Evolutionary conservation across 2,888 invertebrate species (phyloP).

Genomic region (Eurytoma californica): DNA sequence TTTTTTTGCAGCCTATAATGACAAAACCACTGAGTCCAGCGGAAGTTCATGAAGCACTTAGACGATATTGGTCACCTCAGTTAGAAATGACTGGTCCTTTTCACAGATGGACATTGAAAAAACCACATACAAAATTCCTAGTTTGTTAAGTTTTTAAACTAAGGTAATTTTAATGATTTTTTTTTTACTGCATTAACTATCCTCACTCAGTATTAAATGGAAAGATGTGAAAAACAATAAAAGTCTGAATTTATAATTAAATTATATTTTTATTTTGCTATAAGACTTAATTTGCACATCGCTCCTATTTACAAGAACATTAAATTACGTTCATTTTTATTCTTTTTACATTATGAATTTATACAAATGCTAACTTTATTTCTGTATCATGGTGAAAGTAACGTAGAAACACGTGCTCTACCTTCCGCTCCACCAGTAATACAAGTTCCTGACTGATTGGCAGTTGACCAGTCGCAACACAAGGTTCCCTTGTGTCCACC

Average conservation of each 20-base stretch:
- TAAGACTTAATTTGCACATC: conserved; percentile 50
- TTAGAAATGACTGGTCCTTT: conserved; percentile 75
- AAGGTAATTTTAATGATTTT: conserved; percentile 39
- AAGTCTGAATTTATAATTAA: conserved; percentile 45
- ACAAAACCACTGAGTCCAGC: conserved; percentile 85
- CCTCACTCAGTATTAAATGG: conserved; percentile 31
- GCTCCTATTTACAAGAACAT: conserved; percentile 51
- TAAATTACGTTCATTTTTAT: conserved; percentile 11
- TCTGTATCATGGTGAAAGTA: conserved; percentile 76
- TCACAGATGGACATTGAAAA: conserved; percentile 68
- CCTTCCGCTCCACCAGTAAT: conserved; percentile 79
- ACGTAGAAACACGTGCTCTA: conserved; percentile 78
- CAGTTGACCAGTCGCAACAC: conserved; percentile 80
- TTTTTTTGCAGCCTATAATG: conserved; percentile 72
- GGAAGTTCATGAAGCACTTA: conserved; percentile 89
- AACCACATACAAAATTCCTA: conserved; percentile 69
- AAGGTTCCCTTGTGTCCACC: conserved; percentile 77
- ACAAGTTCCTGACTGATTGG: conserved; percentile 78
- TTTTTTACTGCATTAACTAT: conserved; percentile 14
- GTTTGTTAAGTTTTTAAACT: conserved; percentile 61
- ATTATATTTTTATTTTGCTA: conserved; percentile 53
- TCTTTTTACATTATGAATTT: conserved; percentile 67
- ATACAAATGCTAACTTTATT: conserved; percentile 71
- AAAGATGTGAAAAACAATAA: conserved; percentile 14
- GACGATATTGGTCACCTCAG: conserved; percentile 82